Evolutionary conservation across 2,888 invertebrate species (phyloP).

Genomic region (Perdita meconis): DNA sequence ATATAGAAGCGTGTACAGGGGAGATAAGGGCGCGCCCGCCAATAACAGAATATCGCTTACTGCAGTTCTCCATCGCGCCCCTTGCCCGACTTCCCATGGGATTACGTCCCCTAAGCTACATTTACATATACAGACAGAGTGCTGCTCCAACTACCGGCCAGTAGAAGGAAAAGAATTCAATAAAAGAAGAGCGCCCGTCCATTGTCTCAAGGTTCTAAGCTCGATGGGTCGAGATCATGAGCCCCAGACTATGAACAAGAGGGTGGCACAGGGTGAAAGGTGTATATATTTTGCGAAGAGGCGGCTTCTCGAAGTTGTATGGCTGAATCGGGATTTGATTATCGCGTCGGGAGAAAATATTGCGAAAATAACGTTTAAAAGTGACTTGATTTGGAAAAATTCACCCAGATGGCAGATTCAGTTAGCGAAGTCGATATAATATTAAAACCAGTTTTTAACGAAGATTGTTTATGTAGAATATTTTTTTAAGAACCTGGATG

Average conservation of each 20-base stretch:
- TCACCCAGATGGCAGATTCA: too few species aligned
- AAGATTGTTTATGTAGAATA: too few species aligned
- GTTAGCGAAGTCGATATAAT: too few species aligned
- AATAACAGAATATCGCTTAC: constrained; percentile 65
- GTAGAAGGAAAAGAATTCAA: constrained; percentile 77
- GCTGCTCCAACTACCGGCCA: constrained; percentile 51
- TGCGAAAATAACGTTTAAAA: too few species aligned
- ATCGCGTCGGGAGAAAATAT: background rate
- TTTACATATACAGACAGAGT: constrained; percentile 77
- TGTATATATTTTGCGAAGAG: constrained; percentile 18
- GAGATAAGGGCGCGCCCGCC: constrained; percentile 68
- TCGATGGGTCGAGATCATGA: constrained; percentile 56
- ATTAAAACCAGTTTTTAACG: too few species aligned
- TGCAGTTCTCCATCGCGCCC: constrained; percentile 62
- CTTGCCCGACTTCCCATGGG: constrained; percentile 70
- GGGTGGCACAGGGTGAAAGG: background rate
- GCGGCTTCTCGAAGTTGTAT: background rate
- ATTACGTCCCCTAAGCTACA: constrained; percentile 76
- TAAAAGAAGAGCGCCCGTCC: constrained; percentile 74
- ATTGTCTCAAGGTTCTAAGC: constrained; percentile 75
- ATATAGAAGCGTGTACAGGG: constrained; percentile 66
- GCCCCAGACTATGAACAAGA: constrained; percentile 5
- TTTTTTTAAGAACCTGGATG: too few species aligned
- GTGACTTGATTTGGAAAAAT: too few species aligned
- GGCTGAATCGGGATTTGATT: background rate